Evolutionary conservation across 1,140 invertebrate genomes (phyloP).

Genomic region (Drosophila varians): DNA sequence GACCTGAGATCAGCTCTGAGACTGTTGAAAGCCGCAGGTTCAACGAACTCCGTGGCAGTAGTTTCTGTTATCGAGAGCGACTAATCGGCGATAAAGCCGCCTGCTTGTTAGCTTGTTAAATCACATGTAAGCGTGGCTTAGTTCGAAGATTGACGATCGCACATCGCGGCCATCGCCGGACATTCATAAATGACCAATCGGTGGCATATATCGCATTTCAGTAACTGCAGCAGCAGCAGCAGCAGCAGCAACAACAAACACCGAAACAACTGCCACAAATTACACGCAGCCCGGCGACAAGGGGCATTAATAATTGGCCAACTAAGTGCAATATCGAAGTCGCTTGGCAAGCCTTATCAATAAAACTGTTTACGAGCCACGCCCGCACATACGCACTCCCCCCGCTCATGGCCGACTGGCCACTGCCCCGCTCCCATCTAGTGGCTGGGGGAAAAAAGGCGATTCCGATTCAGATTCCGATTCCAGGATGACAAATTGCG

Average conservation of each 20-base stretch:
- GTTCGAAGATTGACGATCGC: conserved; percentile 46
- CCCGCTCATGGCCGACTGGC: background rate
- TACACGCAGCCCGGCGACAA: conserved; percentile 73
- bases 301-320: conserved; percentile 76
- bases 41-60: conserved; percentile 10
- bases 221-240: conserved; percentile 16
- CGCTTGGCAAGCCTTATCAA: conserved; percentile 71
- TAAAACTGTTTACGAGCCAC: conserved; percentile 71
- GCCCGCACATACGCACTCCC: conserved; percentile 73
- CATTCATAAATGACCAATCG: conserved; percentile 61
- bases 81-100: conserved; percentile 67
- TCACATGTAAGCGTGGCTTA: conserved; percentile 57
- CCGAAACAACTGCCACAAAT: conserved; percentile 73
- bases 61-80: conserved; percentile 40
- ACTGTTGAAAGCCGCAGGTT: conserved; percentile 20
- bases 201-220: conserved; percentile 63
- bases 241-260: conserved; percentile 5
- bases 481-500: conserved; percentile 79
- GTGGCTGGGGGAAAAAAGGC: background rate
- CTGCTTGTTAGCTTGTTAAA: conserved; percentile 66
- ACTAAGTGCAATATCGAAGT: conserved; percentile 72
- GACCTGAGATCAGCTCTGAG: background rate
- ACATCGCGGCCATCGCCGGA: conserved; percentile 54
- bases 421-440: background rate
- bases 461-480: conserved; percentile 38